Percentiles rank a stretch among this genome's conserved stretches.
These are phyloP conservation scores for Hemicordylus capensis DNA, from an alignment of 2,113 vertebrate species.

Conservation along the genomic window DNA sequence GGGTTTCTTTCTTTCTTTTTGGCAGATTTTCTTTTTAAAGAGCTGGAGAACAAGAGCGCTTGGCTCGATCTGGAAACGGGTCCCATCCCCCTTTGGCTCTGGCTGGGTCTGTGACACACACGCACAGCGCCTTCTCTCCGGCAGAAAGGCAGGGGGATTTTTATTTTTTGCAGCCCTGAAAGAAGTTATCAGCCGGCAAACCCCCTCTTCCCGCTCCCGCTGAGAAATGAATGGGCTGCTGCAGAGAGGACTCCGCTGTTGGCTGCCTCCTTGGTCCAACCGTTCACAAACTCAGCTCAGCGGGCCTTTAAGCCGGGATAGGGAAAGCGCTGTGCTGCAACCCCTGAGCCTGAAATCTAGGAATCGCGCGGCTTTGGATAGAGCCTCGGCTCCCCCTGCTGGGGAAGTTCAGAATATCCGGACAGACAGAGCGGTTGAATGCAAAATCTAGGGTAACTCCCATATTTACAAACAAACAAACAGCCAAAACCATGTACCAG, in stretches of 20 bases:
- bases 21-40: neutral
- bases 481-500: no score
- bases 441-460: no score
- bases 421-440: no score
- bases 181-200: neutral
- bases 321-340: neutral
- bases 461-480: no score
- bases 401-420: neutral
- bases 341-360: conserved; percentile 24
- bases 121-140: neutral
- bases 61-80: neutral
- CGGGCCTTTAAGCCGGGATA: neutral
- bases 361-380: neutral
- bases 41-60: conserved; percentile 2
- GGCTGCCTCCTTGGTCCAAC: conserved; percentile 29
- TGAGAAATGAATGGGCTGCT: neutral
- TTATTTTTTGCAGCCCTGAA: neutral
- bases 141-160: neutral
- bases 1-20: no score
- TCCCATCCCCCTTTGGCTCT: no score
- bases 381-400: conserved; percentile 26
- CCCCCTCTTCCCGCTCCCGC: conserved; percentile 12
- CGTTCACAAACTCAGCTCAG: neutral
- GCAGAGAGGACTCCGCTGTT: accelerated
- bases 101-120: neutral